Evolutionary conservation across 2,113 vertebrate species (phyloP).

Genomic region (Amphiprion percula): DNA sequence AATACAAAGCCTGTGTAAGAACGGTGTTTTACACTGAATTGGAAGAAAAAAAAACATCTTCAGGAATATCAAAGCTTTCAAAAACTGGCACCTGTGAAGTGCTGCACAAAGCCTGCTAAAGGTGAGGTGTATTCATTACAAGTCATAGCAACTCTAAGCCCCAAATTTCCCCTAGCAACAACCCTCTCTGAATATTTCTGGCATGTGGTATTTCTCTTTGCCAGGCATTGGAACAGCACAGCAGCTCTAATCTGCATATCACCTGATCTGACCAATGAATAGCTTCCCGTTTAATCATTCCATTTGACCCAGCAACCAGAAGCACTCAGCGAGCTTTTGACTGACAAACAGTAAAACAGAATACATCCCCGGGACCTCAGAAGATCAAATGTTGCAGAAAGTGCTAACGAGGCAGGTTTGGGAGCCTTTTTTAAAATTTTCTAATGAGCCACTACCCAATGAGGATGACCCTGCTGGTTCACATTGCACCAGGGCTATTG

Average conservation of each 20-base stretch:
- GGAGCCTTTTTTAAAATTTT: slow-evolving; percentile 42
- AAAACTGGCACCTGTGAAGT: neutral
- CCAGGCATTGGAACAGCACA: slow-evolving; percentile 65
- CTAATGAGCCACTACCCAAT: slow-evolving; percentile 69
- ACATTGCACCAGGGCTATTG: slow-evolving; percentile 34
- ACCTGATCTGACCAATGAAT: slow-evolving; percentile 73
- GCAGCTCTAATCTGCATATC: slow-evolving; percentile 72
- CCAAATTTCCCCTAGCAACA: slow-evolving; percentile 58
- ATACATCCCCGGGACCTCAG: slow-evolving; percentile 41
- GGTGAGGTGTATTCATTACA: slow-evolving; percentile 54
- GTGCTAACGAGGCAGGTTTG: slow-evolving; percentile 67
- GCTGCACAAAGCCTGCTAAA: slow-evolving; percentile 11
- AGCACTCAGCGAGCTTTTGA: slow-evolving; percentile 58
- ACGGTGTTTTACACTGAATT: neutral
- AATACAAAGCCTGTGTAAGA: neutral
- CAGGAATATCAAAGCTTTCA: neutral
- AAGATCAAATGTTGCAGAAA: slow-evolving; percentile 69
- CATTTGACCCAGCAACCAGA: slow-evolving; percentile 72
- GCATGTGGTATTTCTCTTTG: slow-evolving; percentile 49
- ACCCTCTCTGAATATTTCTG: slow-evolving; percentile 46
- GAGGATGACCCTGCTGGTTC: slow-evolving; percentile 66
- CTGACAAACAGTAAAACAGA: slow-evolving; percentile 56
- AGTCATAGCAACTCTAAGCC: neutral
- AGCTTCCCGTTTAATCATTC: slow-evolving; percentile 66
- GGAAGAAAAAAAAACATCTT: neutral